Evolutionary conservation across 2,113 vertebrate genomes (phyloP).

Genomic region (Caranx melampygus): DNA sequence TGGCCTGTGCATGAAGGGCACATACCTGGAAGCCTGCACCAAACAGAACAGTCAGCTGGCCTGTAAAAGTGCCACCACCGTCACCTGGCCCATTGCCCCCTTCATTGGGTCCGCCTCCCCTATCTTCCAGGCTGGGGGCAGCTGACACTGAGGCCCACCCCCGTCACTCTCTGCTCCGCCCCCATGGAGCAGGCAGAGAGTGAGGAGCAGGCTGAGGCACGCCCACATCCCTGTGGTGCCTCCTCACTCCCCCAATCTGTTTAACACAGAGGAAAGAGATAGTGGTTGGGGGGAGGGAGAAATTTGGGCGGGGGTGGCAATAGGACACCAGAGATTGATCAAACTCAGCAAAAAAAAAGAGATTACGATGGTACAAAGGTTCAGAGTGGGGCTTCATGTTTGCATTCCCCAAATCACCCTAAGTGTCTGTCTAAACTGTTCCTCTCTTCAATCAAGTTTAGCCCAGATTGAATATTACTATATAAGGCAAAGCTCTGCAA

Average conservation of each 20-base stretch:
- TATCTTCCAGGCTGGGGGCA: constrained; percentile 87
- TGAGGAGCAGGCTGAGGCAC: constrained; percentile 87
- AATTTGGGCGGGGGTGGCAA: constrained; percentile 1
- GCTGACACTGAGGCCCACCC: constrained; percentile 82
- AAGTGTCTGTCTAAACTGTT: neutral
- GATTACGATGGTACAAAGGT: constrained; percentile 40
- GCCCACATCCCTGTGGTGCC: constrained; percentile 86
- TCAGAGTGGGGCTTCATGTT: constrained; percentile 19
- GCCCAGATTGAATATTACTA: neutral
- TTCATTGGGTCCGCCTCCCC: constrained; percentile 88
- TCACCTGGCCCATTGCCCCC: constrained; percentile 84
- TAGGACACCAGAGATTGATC: constrained; percentile 14
- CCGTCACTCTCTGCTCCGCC: constrained; percentile 87
- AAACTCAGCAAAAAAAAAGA: constrained; percentile 6
- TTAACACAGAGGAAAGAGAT: constrained; percentile 23
- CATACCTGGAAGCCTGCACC: constrained; percentile 92
- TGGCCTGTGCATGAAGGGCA: neutral
- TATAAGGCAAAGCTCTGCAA: neutral
- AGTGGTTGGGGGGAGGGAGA: neutral
- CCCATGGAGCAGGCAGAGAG: constrained; percentile 90
- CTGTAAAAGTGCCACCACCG: constrained; percentile 91
- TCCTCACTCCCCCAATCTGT: constrained; percentile 50
- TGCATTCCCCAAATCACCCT: neutral
- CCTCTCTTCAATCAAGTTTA: neutral
- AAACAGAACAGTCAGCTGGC: constrained; percentile 95